Base-by-base conservation (phyloP, 2,113 vertebrate species). In the Rattus rattus region DNA sequence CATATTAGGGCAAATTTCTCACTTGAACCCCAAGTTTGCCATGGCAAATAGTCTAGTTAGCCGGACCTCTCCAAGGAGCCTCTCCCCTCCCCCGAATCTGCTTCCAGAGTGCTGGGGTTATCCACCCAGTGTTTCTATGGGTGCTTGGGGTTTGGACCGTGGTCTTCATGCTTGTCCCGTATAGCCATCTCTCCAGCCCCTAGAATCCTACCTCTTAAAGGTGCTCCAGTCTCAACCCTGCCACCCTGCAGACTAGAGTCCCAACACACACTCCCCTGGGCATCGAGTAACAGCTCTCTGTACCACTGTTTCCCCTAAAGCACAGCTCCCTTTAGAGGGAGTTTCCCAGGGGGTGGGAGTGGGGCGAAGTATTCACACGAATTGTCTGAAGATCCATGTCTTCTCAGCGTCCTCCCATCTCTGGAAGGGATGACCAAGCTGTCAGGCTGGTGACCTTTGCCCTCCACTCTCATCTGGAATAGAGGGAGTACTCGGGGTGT, bases 281-380 rank as follows among this genome's bases (percentile, higher is more conserved):
- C 33, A 30, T 20, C 17, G 7, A 77, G 33, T 20, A 36, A 22
- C 19, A 49, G 19, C 28, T 5, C 30, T 86, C 61, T 49, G 59
- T 10, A 2, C 1, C 24, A 5, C n/a, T 26, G 22, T 65, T 63
- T 63, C 36, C 36, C 39, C 16, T 26, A 85, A 79, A 69, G 5
- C 22, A 61, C 30, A 11, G 63, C 56, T 52, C 8, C 33, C 72
- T 8, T 72, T n/a, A 19, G 7, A n/a, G 70, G 70, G 70, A 72
- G 70, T 36, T n/a, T 65, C 30, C 3, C 1, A 4, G 10, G 63
- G 26, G 61, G 14, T 56, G 4, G 54, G 33, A 3, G 43, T 43
- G 43, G 14, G 26, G 43, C 3, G 33, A 6, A 8, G 1, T 0
- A 30, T 7, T 5, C 2, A 3, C 1, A 10, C 2, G 10, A 52